phyloP scores from a whole-genome alignment of 1,140 invertebrate species.

The Pseudomyrmex dendroicus region DNA sequence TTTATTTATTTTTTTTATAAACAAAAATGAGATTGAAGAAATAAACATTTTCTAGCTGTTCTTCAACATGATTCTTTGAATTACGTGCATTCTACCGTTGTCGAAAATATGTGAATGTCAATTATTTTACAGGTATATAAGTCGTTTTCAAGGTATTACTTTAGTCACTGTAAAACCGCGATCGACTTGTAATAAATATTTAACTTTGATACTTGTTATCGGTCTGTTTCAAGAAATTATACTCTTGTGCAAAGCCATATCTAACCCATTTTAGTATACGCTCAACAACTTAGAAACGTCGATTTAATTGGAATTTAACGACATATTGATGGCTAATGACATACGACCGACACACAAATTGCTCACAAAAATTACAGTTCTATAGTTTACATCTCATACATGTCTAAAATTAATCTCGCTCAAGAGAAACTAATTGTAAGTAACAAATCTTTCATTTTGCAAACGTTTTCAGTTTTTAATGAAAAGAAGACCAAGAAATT shows the following conservation, averaged over 20 bases:
- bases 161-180: conserved; percentile 19
- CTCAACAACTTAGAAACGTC: conserved; percentile 10
- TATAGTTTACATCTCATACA: not conserved
- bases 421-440: not conserved
- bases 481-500: too few relatives aligned
- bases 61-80: not conserved
- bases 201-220: conserved; percentile 43
- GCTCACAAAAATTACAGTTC: not conserved
- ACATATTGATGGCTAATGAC: conserved; percentile 33
- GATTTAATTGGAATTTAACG: conserved; percentile 37
- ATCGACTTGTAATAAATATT: conserved; percentile 57
- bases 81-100: not conserved
- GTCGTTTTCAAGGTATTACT: conserved; percentile 38
- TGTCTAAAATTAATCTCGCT: not conserved
- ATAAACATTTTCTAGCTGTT: not conserved
- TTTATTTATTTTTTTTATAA: too few relatives aligned
- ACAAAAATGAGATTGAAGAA: too few relatives aligned
- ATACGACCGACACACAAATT: not conserved
- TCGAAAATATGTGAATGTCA: conserved; percentile 32
- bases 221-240: conserved; percentile 51
- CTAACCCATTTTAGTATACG: conserved; percentile 48
- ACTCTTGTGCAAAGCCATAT: conserved; percentile 46
- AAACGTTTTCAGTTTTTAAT: too few relatives aligned
- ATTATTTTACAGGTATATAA: conserved; percentile 21
- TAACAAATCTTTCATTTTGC: not conserved